A percentile compares a stretch with the other conserved stretches of the same genome.
These are phyloP conservation scores for Eupeodes luniger DNA, from an alignment of 2,888 invertebrate genomes.

Conservation along the genomic window DNA sequence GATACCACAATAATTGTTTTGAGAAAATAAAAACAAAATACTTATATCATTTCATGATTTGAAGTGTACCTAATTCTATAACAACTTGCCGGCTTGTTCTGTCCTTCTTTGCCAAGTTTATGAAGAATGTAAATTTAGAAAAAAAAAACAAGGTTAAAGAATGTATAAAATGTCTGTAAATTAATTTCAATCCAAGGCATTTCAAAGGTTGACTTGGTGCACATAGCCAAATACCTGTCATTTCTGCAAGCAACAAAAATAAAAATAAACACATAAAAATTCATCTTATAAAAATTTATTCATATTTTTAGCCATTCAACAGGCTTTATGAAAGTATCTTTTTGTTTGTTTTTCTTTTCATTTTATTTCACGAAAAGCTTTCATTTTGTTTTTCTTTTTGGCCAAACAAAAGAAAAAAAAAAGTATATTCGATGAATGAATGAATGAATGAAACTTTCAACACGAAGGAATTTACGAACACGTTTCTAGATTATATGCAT, in stretches of 20 bases:
- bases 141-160: neutral
- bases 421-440: slow-evolving; percentile 23
- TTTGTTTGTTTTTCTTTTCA: neutral
- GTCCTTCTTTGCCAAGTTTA: slow-evolving; percentile 11
- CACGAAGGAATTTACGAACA: neutral
- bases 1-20: no score
- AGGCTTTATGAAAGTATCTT: neutral
- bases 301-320: slow-evolving; percentile 8
- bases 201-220: neutral
- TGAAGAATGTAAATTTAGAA: slow-evolving; percentile 1
- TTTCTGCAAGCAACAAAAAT: neutral
- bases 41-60: neutral
- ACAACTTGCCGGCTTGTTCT: neutral
- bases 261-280: neutral
- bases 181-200: neutral
- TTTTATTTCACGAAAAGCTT: slow-evolving; percentile 1
- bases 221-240: slow-evolving; percentile 23
- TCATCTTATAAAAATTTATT: slow-evolving; percentile 15
- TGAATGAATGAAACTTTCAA: slow-evolving; percentile 63
- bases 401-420: neutral
- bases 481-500: no score
- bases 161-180: neutral
- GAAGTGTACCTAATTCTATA: neutral
- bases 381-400: neutral
- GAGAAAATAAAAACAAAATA: no score